Base-by-base conservation (phyloP, 2,797 vertebrate genomes). In the Mus spretus region DNA sequence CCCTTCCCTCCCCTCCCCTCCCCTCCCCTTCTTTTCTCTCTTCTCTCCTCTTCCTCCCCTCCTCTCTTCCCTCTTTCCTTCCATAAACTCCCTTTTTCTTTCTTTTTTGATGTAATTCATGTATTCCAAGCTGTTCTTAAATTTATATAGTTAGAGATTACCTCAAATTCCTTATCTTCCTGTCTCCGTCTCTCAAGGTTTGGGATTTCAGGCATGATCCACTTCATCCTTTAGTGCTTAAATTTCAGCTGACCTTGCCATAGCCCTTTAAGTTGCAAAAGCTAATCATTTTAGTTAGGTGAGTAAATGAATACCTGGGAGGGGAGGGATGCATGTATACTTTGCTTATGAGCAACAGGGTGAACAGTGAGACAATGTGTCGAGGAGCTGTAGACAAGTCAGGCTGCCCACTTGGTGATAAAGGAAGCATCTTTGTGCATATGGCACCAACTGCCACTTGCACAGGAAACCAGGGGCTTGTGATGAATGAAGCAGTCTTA, bases 41-140 rank as follows among this genome's bases (percentile, higher is more conserved):
- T n/a, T n/a, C n/a, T n/a, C n/a, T n/a, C n/a, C 11, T 10, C 13
- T n/a, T n/a, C n/a, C 11, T 10, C 13, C 1, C 1, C 14, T 2
- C 13, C 6, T n/a, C 15, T 31, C 7, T 50, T 14, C 14, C 44
- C 12, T 19, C 31, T n/a, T 31, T 47, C 61, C 28, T 53, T 31
- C 28, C 14, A 31, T 34, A 50, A 53, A 3, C 14, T 50, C 8
- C 14, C 15, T 28, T 17, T 55, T 34, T n/a, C 31, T 17, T n/a
- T n/a, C 19, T 10, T 72, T 70, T 53, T 86, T 55, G 12, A 55
- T 55, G 53, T 5, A 75, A 59, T 57, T 88, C 34, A 72, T 55
- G n/a, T 40, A 19, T 7, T 40, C 24, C 65, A 55, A 28, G 14
- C 4, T 28, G 22, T 15, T 86, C n/a, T 12, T 75, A 53, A 59